Conservation (phyloP, 2,888 invertebrate genomes). For the Podabrus alpinus region DNA sequence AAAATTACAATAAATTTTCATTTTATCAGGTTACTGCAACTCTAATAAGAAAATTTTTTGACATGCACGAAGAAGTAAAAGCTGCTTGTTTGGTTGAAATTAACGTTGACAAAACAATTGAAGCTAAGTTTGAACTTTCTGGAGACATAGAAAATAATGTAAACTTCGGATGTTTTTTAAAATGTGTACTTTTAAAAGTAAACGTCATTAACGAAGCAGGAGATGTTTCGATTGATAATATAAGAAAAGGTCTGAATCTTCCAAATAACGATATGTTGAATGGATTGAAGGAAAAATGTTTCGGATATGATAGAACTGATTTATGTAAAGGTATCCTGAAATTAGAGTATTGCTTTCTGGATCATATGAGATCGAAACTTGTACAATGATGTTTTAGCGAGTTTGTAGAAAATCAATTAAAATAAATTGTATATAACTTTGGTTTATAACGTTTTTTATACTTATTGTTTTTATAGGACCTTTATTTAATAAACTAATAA, state of each 20-base stretch:
- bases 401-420: too few relatives aligned
- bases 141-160: neutral
- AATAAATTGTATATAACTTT: too few relatives aligned
- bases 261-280: neutral
- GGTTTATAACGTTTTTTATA: too few relatives aligned
- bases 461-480: too few relatives aligned
- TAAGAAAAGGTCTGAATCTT: neutral
- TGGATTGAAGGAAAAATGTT: neutral
- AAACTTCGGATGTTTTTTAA: neutral
- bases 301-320: neutral
- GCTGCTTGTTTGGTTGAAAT: neutral
- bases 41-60: neutral
- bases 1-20: neutral
- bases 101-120: neutral
- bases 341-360: neutral
- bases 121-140: neutral
- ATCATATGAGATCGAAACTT: neutral
- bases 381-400: neutral
- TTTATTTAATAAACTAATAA: too few relatives aligned
- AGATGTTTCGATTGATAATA: neutral
- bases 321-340: neutral
- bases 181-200: neutral
- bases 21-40: neutral
- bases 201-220: neutral
- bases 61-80: neutral